A percentile compares a stretch with the other conserved stretches of the same genome.
Evolutionary conservation across 1,140 invertebrate genomes (phyloP).

Genomic region (Eciton burchellii): DNA sequence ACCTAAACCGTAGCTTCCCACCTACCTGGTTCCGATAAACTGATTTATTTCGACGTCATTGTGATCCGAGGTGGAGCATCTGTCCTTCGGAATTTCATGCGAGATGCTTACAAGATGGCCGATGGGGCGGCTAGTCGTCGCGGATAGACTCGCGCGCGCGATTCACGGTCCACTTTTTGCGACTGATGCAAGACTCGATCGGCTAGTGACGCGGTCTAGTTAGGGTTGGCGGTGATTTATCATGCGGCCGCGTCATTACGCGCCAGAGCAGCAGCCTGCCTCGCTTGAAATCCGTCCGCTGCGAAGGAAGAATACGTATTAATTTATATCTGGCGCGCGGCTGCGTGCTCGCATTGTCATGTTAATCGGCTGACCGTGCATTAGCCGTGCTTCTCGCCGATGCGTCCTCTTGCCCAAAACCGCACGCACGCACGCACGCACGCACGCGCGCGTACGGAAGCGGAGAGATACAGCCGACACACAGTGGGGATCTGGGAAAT

Average conservation of each 20-base stretch:
- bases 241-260: conserved; percentile 40
- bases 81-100: conserved; percentile 77
- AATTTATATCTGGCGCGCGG: conserved; percentile 85
- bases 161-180: conserved; percentile 17
- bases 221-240: conserved; percentile 44
- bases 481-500: conserved; percentile 82
- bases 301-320: conserved; percentile 83
- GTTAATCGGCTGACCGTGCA: conserved; percentile 77
- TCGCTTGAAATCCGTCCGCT: conserved; percentile 68
- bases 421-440: conserved; percentile 23
- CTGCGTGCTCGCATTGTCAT: conserved; percentile 80
- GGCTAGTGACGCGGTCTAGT: conserved; percentile 44
- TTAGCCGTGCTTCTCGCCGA: conserved; percentile 65
- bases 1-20: conserved; percentile 62
- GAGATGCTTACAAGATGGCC: conserved; percentile 43
- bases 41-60: conserved; percentile 85
- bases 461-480: conserved; percentile 56
- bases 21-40: conserved; percentile 83
- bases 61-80: conserved; percentile 77
- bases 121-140: not conserved
- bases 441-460: conserved; percentile 19
- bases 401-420: not conserved
- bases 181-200: conserved; percentile 16
- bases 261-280: not conserved
- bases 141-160: not conserved